Conservation (phyloP, 2,888 invertebrate species). For the Julus scandinavius region DNA sequence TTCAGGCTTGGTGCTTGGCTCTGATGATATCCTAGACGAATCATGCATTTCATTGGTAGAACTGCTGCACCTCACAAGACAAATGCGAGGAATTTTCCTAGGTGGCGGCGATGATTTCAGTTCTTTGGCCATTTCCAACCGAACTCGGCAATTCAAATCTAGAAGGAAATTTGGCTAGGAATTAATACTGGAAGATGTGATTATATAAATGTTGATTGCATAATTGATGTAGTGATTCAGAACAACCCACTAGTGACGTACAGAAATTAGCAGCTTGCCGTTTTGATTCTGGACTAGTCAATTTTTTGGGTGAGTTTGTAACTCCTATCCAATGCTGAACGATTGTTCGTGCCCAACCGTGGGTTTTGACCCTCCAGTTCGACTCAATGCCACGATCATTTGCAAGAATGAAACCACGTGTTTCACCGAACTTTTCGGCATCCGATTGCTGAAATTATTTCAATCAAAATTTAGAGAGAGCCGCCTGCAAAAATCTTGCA, state of each 20-base stretch:
- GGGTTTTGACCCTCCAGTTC: background rate
- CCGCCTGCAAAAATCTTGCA: background rate
- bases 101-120: slow-evolving; percentile 18
- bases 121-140: slow-evolving; percentile 10
- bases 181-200: no score
- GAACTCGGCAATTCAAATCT: background rate
- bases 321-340: background rate
- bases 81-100: background rate
- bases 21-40: background rate
- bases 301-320: background rate
- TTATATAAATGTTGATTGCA: background rate
- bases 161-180: background rate
- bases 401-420: background rate
- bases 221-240: background rate
- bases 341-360: background rate
- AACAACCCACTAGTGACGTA: background rate
- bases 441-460: background rate
- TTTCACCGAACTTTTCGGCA: slow-evolving; percentile 36
- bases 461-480: background rate
- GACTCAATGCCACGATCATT: background rate
- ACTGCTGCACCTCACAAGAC: background rate
- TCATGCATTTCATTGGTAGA: background rate
- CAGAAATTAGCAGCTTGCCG: background rate
- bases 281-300: slow-evolving; percentile 16
- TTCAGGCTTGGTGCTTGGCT: background rate